A percentile compares a stretch with the other conserved stretches of the same genome.
phyloP scores from a whole-genome alignment of 2,888 invertebrate genomes.

The Pheosia tremula region DNA sequence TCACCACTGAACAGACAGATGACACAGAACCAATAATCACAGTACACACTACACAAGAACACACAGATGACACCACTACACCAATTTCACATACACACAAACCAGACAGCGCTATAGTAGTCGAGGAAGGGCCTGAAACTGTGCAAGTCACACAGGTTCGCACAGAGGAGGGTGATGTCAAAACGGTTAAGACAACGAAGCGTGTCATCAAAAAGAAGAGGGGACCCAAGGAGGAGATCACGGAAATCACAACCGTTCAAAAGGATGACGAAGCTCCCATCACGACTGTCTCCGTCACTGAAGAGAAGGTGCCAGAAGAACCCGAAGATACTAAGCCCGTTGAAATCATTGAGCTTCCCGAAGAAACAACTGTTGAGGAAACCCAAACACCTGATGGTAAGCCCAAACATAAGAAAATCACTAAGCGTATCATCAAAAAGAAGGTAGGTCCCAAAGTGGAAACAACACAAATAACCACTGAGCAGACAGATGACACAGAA shows the following conservation, averaged over 20 bases:
- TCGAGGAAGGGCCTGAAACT: constrained; percentile 52
- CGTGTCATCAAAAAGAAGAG: constrained; percentile 38
- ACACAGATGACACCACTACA: constrained; percentile 36
- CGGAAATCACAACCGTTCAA: constrained; percentile 25
- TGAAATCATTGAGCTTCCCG: constrained; percentile 43
- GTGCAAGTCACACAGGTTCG: constrained; percentile 56
- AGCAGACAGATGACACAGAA: constrained; percentile 27
- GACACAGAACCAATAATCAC: constrained; percentile 43
- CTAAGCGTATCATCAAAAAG: constrained; percentile 21
- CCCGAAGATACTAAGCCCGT: constrained; percentile 9
- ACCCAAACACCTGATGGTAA: constrained; percentile 44
- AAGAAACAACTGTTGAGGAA: constrained; percentile 32
- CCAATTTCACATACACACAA: constrained; percentile 19
- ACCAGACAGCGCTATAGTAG: constrained; percentile 9
- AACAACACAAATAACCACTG: constrained; percentile 59
- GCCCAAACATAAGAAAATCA: constrained; percentile 39
- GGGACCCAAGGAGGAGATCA: constrained; percentile 51
- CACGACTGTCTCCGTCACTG: constrained; percentile 7
- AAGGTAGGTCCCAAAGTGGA: constrained; percentile 65
- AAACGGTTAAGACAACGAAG: constrained; percentile 26
- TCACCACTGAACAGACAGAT: constrained; percentile 40
- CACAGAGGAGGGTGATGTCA: constrained; percentile 34
- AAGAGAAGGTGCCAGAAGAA: constrained; percentile 4
- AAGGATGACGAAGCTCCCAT: constrained; percentile 27
- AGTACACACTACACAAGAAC: constrained; percentile 41